These are phyloP conservation scores for Drosophila kanapiae DNA, from an alignment of 1,140 invertebrate species.

Conservation along the genomic window DNA sequence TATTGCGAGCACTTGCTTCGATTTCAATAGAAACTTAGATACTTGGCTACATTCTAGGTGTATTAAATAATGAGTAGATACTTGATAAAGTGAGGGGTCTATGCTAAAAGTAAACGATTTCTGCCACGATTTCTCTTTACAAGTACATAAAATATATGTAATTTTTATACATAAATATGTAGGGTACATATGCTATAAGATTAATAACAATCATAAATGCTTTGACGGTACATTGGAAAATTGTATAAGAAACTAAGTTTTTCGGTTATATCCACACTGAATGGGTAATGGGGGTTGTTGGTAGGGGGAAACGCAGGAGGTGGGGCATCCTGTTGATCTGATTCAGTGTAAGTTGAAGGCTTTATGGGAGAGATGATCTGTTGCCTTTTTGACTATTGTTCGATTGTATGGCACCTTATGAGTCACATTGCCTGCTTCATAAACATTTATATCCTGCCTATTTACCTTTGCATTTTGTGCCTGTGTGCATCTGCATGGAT, in stretches of 20 bases:
- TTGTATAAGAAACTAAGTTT: slow-evolving; percentile 73
- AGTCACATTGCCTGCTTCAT: slow-evolving; percentile 65
- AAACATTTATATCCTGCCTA: slow-evolving; percentile 11
- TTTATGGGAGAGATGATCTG: neutral
- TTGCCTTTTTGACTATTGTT: slow-evolving; percentile 64
- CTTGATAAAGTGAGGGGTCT: slow-evolving; percentile 48
- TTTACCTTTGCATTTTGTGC: slow-evolving; percentile 22
- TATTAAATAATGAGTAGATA: slow-evolving; percentile 70
- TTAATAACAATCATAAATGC: slow-evolving; percentile 83
- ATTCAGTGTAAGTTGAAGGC: slow-evolving; percentile 12
- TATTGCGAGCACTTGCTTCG: slow-evolving; percentile 50
- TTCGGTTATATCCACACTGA: slow-evolving; percentile 51
- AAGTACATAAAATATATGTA: slow-evolving; percentile 19
- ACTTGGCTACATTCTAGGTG: slow-evolving; percentile 46
- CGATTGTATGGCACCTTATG: slow-evolving; percentile 71
- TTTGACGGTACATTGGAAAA: slow-evolving; percentile 83
- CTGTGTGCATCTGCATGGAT: slow-evolving; percentile 47
- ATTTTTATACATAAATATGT: slow-evolving; percentile 33
- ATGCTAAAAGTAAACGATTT: slow-evolving; percentile 47
- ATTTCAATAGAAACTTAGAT: slow-evolving; percentile 48
- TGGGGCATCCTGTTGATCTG: slow-evolving; percentile 3
- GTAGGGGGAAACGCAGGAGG: slow-evolving; percentile 2
- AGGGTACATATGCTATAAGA: slow-evolving; percentile 64
- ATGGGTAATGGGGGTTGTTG: neutral
- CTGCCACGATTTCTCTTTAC: slow-evolving; percentile 24